Conservation (phyloP, 2,113 vertebrate genomes). For the Notechis scutatus region DNA sequence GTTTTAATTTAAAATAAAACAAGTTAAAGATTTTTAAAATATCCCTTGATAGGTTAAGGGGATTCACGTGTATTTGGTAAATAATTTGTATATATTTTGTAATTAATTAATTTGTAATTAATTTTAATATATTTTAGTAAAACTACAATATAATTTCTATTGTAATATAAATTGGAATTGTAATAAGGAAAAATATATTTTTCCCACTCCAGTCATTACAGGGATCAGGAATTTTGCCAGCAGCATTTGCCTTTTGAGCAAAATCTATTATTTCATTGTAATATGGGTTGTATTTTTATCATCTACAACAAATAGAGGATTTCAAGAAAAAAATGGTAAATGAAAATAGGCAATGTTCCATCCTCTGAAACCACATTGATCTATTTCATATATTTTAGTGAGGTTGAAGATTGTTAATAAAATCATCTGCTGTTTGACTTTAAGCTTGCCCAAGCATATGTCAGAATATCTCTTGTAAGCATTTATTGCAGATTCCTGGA, state of each 20-base stretch:
- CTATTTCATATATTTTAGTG: neutral
- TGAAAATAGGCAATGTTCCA: neutral
- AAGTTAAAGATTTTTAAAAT: slow-evolving; percentile 8
- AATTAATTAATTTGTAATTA: no score
- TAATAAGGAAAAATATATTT: no score
- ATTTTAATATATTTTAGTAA: neutral
- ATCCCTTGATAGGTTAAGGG: neutral
- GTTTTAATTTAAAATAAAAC: neutral
- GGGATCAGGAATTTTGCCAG: neutral
- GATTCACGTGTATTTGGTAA: neutral
- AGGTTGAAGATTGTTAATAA: neutral
- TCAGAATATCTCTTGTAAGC: neutral
- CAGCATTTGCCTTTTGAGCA: neutral
- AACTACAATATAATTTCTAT: no score
- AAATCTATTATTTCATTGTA: neutral
- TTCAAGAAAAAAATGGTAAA: neutral
- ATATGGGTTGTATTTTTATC: neutral
- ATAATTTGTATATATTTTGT: no score
- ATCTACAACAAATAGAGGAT: neutral
- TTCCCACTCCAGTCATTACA: neutral
- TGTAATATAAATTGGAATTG: neutral
- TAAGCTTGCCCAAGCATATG: neutral
- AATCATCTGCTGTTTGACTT: neutral
- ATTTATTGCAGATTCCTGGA: neutral
- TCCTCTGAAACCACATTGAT: neutral